These are phyloP conservation scores for Thaleichthys pacificus DNA, from an alignment of 2,797 vertebrate species.

Conservation along the genomic window DNA sequence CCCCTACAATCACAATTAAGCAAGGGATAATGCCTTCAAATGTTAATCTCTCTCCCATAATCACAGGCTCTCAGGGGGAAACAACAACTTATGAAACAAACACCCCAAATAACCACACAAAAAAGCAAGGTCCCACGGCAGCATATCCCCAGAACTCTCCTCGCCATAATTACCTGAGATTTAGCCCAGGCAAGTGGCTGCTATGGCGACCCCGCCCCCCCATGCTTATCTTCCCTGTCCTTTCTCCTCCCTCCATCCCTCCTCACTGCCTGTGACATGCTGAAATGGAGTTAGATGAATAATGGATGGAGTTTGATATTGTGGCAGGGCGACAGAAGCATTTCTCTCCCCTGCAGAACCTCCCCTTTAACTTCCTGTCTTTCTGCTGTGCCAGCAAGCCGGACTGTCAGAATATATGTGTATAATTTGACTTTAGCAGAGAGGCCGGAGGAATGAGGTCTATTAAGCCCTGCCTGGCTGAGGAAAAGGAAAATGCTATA, in stretches of 20 bases:
- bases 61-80: slow-evolving; percentile 18
- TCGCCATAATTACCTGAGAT: slow-evolving; percentile 6
- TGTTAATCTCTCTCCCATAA: slow-evolving; percentile 16
- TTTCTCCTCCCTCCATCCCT: background rate
- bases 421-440: slow-evolving; percentile 39
- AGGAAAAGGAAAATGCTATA: slow-evolving; percentile 14
- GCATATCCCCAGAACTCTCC: background rate
- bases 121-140: background rate
- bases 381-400: slow-evolving; percentile 27
- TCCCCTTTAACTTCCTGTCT: slow-evolving; percentile 1
- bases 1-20: slow-evolving; percentile 24
- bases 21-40: slow-evolving; percentile 30
- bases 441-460: slow-evolving; percentile 32
- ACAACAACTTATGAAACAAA: slow-evolving; percentile 11
- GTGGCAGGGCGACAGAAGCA: slow-evolving; percentile 21
- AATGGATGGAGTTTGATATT: slow-evolving; percentile 33
- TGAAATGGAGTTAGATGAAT: slow-evolving; percentile 21
- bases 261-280: background rate
- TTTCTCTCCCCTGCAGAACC: slow-evolving; percentile 8
- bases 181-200: background rate
- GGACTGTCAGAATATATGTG: slow-evolving; percentile 34
- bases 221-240: background rate
- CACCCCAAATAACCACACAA: background rate
- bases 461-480: slow-evolving; percentile 31
- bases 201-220: background rate